Base-by-base conservation (phyloP, 2,113 vertebrate species). In the Ammodytes marinus region DNA sequence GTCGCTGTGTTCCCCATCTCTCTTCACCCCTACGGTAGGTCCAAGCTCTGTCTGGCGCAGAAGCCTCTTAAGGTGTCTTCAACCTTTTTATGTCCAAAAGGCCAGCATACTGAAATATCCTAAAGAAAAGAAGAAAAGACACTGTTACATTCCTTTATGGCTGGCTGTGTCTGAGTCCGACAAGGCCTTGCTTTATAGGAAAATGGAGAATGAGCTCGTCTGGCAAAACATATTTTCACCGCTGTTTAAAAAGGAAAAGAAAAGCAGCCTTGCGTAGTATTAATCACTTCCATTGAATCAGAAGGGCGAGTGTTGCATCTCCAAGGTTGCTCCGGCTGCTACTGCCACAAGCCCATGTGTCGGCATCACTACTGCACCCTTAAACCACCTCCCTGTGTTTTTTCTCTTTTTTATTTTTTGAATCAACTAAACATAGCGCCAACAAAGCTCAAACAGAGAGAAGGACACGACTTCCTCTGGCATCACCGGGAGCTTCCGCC, bases 1-100 rank as follows among this genome's bases (percentile, higher is more conserved):
- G 98, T 99, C 19, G 97, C 97, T 66, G 97, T 97, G 94, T 99
- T 99, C 94, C 98, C 98, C 98, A 99, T 99, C 72, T 79, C 82
- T 84, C 67, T 27, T 27, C 27, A 27, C 80, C 84, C 70, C 89
- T 88, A 82, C 87, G 72, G 92, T 90, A 46, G 68, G 87, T 91
- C 82, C 83, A 59, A 79, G 85, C 83, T 92, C 91, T 77, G 92
- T 88, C 86, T 67, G 88, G 84, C 46, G 49, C 65, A 57, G 80
- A 65, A 78, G 82, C 84, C 79, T 73, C 69, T 79, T 39, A 60
- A 83, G 59, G 84, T 1, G 69, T 86, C 74, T 96, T 97, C 93
- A 97, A 94, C 82, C 87, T 91, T 93, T 92, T 92, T 87, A 91
- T 68, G 78, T 84, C 89, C 3, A 14, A 75, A 72, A 93, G 92